Conservation (phyloP, 1,140 invertebrate species). For the Lepidotrigona ventralis region DNA sequence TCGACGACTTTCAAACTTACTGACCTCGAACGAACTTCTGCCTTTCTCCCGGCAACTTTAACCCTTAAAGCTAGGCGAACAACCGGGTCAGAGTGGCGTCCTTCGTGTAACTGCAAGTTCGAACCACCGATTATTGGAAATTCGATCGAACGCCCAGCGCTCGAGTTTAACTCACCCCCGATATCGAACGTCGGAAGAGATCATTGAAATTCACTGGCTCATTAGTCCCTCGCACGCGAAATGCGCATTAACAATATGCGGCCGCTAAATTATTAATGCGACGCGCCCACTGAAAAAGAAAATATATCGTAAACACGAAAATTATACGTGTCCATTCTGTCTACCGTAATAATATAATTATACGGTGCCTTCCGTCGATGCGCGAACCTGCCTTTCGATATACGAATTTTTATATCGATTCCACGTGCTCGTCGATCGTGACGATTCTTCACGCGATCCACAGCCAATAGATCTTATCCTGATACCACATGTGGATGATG, state of each 20-base stretch:
- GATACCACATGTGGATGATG: no score
- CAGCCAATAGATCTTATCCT: no score
- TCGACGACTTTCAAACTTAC: conserved; percentile 33
- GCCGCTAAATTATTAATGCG: conserved; percentile 43
- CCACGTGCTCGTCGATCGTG: conserved; percentile 1
- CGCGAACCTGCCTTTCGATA: neutral
- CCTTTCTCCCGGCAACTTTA: conserved; percentile 33
- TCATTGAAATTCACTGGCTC: conserved; percentile 46
- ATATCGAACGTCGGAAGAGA: neutral
- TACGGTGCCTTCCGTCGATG: conserved; percentile 21
- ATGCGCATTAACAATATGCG: conserved; percentile 19
- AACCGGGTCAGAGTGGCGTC: neutral
- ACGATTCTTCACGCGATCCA: conserved; percentile 33
- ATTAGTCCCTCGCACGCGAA: conserved; percentile 41
- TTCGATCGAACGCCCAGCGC: neutral
- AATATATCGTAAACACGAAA: conserved; percentile 27
- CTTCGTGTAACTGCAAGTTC: neutral
- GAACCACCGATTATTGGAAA: conserved; percentile 23
- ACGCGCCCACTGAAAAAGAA: neutral
- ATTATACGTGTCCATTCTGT: conserved; percentile 24
- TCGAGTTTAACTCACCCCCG: conserved; percentile 11
- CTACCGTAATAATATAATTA: conserved; percentile 42
- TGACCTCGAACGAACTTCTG: conserved; percentile 35
- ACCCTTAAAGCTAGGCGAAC: conserved; percentile 14
- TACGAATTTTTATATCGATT: conserved; percentile 36